Percentiles rank a stretch among this genome's conserved stretches.
Conservation (phyloP, 2,797 vertebrate genomes). For the Sebastes steindachneri region DNA sequence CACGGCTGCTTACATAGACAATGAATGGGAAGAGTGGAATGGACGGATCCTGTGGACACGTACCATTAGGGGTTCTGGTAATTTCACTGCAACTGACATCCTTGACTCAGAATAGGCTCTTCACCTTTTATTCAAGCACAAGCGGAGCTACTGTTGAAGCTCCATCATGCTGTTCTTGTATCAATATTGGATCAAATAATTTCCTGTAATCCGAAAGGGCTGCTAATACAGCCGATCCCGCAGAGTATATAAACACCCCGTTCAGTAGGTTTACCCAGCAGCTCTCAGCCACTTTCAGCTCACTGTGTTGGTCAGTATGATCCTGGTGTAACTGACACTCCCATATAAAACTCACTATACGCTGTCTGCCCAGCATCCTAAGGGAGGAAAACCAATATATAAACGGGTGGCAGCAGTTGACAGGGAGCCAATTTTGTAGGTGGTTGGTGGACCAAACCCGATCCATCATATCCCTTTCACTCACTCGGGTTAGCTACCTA, state of each 20-base stretch:
- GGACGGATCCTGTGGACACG: too few species aligned
- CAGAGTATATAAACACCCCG: neutral
- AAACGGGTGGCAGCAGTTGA: neutral
- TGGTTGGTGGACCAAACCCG: neutral
- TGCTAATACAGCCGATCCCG: neutral
- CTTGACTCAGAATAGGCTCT: neutral
- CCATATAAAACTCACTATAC: neutral
- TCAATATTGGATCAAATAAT: neutral
- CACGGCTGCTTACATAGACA: too few species aligned
- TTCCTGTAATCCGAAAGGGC: neutral
- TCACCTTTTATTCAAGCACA: neutral
- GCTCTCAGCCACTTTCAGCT: neutral
- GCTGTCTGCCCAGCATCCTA: neutral
- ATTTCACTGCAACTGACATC: neutral
- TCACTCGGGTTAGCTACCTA: neutral
- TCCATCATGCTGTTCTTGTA: neutral
- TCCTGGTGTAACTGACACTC: neutral
- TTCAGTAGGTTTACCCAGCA: neutral
- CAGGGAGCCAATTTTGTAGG: conserved; percentile 4
- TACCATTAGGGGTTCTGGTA: too few species aligned
- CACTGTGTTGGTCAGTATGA: neutral
- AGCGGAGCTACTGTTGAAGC: neutral
- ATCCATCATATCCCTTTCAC: neutral
- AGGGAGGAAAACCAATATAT: neutral
- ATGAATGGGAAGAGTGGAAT: too few species aligned